Conservation (phyloP, 1,140 invertebrate species). For the Heterodera carotae region DNA sequence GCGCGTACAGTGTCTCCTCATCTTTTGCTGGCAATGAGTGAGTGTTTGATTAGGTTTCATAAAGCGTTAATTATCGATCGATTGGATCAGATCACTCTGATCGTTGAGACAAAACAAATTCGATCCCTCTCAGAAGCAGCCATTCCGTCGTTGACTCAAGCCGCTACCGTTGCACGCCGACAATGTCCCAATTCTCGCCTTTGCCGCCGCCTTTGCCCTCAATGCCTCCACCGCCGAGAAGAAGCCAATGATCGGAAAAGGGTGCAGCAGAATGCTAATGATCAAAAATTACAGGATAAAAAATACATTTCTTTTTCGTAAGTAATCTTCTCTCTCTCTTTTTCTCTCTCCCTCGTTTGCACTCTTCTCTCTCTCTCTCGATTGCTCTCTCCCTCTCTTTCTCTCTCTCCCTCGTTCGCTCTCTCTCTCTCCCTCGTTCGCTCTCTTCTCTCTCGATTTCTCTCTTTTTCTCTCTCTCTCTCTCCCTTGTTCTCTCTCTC, state of each 20-base stretch:
- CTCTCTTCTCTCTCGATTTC: too few species aligned
- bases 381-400: too few species aligned
- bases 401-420: too few species aligned
- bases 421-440: too few species aligned
- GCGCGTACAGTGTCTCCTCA: background rate
- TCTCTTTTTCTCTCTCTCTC: too few species aligned
- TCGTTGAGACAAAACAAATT: constrained; percentile 5
- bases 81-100: too few species aligned
- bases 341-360: background rate
- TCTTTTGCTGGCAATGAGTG: background rate
- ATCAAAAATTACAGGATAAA: background rate
- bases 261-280: too few species aligned
- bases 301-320: too few species aligned
- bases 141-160: background rate
- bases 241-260: background rate
- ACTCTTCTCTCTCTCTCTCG: too few species aligned
- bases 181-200: constrained; percentile 10
- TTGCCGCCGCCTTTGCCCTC: constrained; percentile 15
- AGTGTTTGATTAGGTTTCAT: too few species aligned
- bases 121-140: background rate
- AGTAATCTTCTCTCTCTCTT: background rate
- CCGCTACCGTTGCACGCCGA: constrained; percentile 18
- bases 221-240: constrained; percentile 16
- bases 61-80: too few species aligned
- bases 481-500: too few species aligned